Evolutionary conservation across 2,888 invertebrate species (phyloP).

Genomic region (Epinotia brunnichana): DNA sequence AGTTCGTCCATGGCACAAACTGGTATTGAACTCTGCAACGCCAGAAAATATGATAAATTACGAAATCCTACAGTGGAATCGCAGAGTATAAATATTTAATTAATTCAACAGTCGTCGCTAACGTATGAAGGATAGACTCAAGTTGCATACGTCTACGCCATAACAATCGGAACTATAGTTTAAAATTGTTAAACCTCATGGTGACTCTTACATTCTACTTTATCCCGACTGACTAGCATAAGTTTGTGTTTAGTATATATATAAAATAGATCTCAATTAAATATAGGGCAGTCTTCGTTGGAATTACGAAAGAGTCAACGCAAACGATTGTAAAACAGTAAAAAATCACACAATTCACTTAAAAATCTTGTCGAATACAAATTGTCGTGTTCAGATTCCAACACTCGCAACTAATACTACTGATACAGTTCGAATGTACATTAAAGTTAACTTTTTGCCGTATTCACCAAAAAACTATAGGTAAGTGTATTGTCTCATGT

Average conservation of each 20-base stretch:
- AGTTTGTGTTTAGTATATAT: conserved; percentile 78
- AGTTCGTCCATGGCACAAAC: neutral
- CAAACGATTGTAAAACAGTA: conserved; percentile 74
- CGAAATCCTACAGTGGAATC: neutral
- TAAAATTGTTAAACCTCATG: conserved; percentile 44
- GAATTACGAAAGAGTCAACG: conserved; percentile 79
- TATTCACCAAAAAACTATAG: conserved; percentile 80
- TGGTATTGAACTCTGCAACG: neutral
- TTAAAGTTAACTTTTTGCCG: conserved; percentile 78
- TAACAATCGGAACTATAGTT: conserved; percentile 42
- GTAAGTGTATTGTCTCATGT: conserved; percentile 82
- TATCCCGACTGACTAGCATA: conserved; percentile 72
- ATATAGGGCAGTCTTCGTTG: conserved; percentile 83
- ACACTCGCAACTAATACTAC: conserved; percentile 68
- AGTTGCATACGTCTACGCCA: conserved; percentile 23
- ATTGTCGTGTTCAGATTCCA: conserved; percentile 62
- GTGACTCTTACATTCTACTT: conserved; percentile 66
- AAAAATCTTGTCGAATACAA: conserved; percentile 65
- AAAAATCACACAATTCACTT: conserved; percentile 69
- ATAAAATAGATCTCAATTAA: conserved; percentile 83
- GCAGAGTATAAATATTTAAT: conserved; percentile 25
- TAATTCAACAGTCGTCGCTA: conserved; percentile 39
- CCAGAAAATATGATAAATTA: neutral
- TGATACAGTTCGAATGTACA: conserved; percentile 67
- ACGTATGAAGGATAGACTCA: conserved; percentile 41